Evolutionary conservation across 2,797 vertebrate species (phyloP).

Genomic region (Danio kyathit): DNA sequence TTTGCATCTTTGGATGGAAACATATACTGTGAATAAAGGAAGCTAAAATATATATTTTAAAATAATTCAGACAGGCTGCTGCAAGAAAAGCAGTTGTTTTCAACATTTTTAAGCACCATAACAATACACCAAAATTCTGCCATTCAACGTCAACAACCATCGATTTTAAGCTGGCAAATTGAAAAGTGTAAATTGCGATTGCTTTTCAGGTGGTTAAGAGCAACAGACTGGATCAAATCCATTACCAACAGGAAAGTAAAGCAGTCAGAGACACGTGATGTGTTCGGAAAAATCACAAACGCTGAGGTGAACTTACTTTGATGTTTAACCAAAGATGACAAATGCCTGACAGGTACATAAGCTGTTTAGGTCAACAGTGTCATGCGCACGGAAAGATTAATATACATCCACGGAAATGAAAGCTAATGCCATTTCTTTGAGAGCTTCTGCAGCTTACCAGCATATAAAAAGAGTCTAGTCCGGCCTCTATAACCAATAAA

Average conservation of each 20-base stretch:
- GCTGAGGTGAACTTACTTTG: neutral
- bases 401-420: neutral
- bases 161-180: neutral
- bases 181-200: neutral
- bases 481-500: neutral
- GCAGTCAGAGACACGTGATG: neutral
- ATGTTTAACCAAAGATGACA: slow-evolving; percentile 14
- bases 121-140: neutral
- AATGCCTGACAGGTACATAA: slow-evolving; percentile 9
- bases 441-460: neutral
- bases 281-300: neutral
- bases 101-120: neutral
- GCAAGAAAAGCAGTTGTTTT: neutral
- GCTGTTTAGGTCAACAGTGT: slow-evolving; percentile 4
- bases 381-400: slow-evolving; percentile 1
- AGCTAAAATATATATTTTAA: too few relatives aligned
- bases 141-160: neutral
- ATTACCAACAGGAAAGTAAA: neutral
- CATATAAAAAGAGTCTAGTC: neutral
- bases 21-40: too few relatives aligned
- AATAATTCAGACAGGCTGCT: neutral
- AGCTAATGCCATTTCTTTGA: neutral
- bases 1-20: too few relatives aligned
- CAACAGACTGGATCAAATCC: slow-evolving; percentile 19
- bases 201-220: neutral